Evolutionary conservation across 2,888 invertebrate genomes (phyloP), one percentile per base, ranked within the genome.

Genomic region (Eupithecia tripunctaria): DNA sequence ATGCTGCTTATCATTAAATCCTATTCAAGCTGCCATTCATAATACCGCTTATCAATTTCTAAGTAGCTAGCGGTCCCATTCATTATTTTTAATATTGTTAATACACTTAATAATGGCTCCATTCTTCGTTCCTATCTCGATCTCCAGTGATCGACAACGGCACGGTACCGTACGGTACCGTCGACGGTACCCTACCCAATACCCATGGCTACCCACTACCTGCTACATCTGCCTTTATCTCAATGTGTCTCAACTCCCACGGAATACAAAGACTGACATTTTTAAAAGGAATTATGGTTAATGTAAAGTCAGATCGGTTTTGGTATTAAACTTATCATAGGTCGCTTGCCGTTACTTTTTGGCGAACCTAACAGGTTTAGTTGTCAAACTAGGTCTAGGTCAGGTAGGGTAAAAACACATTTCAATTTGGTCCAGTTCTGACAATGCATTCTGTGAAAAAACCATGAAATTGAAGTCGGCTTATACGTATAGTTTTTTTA

Each of bases 51-150:
- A 76, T 73, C 74, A 66, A 70, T 62, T 51, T 68, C 38, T 60
- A 41, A 73, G 68, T 68, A 71, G 71, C 65, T 69, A 70, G 66
- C 68, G 65, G 70, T 68, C 70, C 56, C 76, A 78, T 78, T 76
- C 78, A 78, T 75, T 76, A 76, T 75, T 78, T 75, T 74, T 70
- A 73, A 74, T 75, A 76, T 71, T 74, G 71, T 66, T 73, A 76
- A 75, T 70, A 70, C 71, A 71, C 70, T 76, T 36, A 63, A 73
- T 74, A 75, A 79, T 77, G 71, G 72, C 73, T 78, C 77, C 79
- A 78, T 79, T 79, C 74, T 78, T 76, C 32, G 62, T 68, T 51
- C 51, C 4, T 77, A 77, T 77, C 77, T 72, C 69, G 74, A 78
- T 79, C 76, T 76, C 29, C 47, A 67, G 70, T 76, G 74, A 78